phyloP scores from a whole-genome alignment of 1,140 invertebrate species.

The Agrilus planipennis region DNA sequence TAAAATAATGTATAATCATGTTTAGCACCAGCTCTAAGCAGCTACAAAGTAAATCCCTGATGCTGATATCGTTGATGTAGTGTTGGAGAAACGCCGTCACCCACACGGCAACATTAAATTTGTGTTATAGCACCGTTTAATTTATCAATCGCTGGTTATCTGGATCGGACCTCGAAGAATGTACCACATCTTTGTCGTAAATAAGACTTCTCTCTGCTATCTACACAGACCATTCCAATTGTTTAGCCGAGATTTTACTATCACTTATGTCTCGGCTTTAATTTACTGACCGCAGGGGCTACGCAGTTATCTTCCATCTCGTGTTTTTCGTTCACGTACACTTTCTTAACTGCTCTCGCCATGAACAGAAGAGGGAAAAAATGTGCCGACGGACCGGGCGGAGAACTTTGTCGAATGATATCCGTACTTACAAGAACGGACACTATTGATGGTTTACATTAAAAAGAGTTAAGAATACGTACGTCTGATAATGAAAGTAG shows the following conservation, averaged over 20 bases:
- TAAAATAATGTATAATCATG: too few relatives aligned
- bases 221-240: slow-evolving; percentile 6
- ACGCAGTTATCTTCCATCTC: not conserved
- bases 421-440: too few relatives aligned
- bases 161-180: slow-evolving; percentile 13
- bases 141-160: slow-evolving; percentile 19
- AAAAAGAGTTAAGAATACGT: too few relatives aligned
- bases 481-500: too few relatives aligned
- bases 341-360: not conserved
- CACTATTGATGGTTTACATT: too few relatives aligned
- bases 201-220: slow-evolving; percentile 14
- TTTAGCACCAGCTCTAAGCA: too few relatives aligned
- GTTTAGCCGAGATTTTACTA: slow-evolving; percentile 9
- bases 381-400: too few relatives aligned
- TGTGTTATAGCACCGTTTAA: slow-evolving; percentile 19
- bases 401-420: too few relatives aligned
- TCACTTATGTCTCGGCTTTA: slow-evolving; percentile 8
- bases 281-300: slow-evolving; percentile 4
- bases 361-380: too few relatives aligned
- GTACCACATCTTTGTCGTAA: slow-evolving; percentile 14
- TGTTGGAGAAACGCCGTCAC: slow-evolving; percentile 11
- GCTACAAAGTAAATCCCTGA: slow-evolving; percentile 8
- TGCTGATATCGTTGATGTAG: slow-evolving; percentile 11
- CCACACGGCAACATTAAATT: slow-evolving; percentile 19
- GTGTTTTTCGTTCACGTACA: not conserved